phyloP scores from a whole-genome alignment of 2,888 invertebrate genomes.

The Labia minor region DNA sequence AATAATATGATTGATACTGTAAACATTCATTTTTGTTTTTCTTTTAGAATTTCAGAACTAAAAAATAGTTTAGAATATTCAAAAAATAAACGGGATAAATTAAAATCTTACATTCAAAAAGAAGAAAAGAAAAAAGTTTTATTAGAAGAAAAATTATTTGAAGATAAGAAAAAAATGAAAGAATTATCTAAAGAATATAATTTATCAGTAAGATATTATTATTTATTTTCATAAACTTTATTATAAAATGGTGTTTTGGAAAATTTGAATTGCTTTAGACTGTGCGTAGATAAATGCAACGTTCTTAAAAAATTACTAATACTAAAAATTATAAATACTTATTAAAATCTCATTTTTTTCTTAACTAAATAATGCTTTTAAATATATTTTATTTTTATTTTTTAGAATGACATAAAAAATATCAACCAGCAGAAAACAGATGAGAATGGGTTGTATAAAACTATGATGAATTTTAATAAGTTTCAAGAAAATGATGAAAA shows the following conservation, averaged over 20 bases:
- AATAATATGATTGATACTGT: too few relatives aligned
- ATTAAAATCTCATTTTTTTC: too few relatives aligned
- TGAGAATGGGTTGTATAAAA: slow-evolving; percentile 57
- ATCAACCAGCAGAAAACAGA: not conserved
- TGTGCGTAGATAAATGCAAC: too few relatives aligned
- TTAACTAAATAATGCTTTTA: too few relatives aligned
- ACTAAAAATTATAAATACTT: not conserved
- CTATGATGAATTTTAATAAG: slow-evolving; percentile 53
- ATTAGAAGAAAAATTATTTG: slow-evolving; percentile 52
- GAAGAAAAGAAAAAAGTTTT: slow-evolving; percentile 61
- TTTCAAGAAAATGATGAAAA: slow-evolving; percentile 46
- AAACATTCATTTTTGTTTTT: too few relatives aligned
- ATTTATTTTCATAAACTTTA: not conserved
- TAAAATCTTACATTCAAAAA: slow-evolving; percentile 59
- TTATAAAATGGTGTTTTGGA: not conserved
- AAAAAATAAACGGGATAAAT: slow-evolving; percentile 62
- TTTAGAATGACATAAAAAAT: not conserved
- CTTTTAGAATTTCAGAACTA: slow-evolving; percentile 48
- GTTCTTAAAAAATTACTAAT: too few relatives aligned
- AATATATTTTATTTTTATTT: not conserved
- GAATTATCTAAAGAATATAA: slow-evolving; percentile 37
- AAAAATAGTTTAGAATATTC: slow-evolving; percentile 62
- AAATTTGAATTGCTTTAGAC: not conserved
- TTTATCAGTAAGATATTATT: not conserved
- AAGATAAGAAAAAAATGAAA: slow-evolving; percentile 40